These are phyloP conservation scores for Nycticebus coucang DNA, from an alignment of 2,113 vertebrate genomes.

Conservation along the genomic window DNA sequence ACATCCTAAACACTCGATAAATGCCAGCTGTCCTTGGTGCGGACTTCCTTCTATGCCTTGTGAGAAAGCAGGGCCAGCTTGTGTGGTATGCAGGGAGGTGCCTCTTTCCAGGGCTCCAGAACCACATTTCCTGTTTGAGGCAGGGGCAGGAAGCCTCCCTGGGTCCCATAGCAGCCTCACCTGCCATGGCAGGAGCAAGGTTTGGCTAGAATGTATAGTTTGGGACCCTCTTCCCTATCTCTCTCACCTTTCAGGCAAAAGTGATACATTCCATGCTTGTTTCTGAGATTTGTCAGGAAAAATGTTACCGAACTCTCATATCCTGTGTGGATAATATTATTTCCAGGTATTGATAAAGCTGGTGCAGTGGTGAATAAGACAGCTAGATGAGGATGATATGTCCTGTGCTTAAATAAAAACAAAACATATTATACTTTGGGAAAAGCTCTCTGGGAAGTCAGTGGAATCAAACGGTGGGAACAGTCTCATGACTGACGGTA, in stretches of 20 bases:
- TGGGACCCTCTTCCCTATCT: not conserved
- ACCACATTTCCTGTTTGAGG: not conserved
- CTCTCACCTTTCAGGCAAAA: not conserved
- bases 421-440: not conserved
- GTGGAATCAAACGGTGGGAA: not conserved
- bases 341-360: constrained; percentile 43
- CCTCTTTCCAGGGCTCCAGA: not conserved
- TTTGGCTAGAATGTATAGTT: not conserved
- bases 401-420: not conserved
- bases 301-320: not conserved
- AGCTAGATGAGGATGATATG: not conserved
- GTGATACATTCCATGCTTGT: not conserved
- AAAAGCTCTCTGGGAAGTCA: constrained; percentile 48
- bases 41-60: not conserved
- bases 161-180: not conserved
- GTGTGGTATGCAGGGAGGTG: not conserved
- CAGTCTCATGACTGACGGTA: not conserved
- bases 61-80: not conserved
- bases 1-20: not conserved
- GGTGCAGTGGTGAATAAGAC: not conserved
- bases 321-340: not conserved
- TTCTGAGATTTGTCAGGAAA: constrained; percentile 28
- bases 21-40: not conserved
- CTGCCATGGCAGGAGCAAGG: not conserved
- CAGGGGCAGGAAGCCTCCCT: not conserved